These are phyloP conservation scores for Sarcophaga variegata DNA, from an alignment of 2,888 invertebrate species.

Conservation along the genomic window DNA sequence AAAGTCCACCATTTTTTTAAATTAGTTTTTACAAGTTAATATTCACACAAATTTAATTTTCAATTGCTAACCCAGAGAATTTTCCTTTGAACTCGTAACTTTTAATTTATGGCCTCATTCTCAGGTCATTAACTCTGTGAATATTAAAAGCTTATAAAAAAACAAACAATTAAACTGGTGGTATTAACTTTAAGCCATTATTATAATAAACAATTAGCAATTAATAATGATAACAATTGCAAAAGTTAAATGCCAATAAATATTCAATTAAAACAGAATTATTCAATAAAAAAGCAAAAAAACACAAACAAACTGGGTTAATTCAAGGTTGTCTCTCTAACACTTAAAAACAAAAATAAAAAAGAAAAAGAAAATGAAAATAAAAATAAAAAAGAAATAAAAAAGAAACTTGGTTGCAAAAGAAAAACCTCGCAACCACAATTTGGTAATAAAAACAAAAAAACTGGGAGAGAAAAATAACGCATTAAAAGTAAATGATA, in stretches of 20 bases:
- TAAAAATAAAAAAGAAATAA: neutral
- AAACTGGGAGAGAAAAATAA: neutral
- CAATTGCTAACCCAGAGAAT: no score
- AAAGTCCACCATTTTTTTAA: no score
- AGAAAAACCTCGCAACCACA: constrained; percentile 18
- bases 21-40: no score
- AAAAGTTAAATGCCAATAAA: neutral
- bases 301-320: constrained; percentile 32
- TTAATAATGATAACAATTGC: neutral
- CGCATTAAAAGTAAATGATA: neutral
- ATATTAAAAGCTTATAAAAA: neutral
- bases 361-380: neutral
- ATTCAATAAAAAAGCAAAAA: neutral
- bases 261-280: constrained; percentile 32
- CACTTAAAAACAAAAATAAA: neutral
- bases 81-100: no score
- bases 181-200: constrained; percentile 8
- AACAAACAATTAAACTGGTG: neutral
- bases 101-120: constrained; percentile 6
- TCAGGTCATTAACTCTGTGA: constrained; percentile 6
- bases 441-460: neutral
- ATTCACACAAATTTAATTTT: no score
- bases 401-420: constrained; percentile 8
- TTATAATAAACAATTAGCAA: constrained; percentile 2
- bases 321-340: constrained; percentile 47